A percentile compares a stretch with the other conserved stretches of the same genome.
These are phyloP conservation scores for Charanyca ferruginea DNA, from an alignment of 2,888 invertebrate genomes.

Conservation along the genomic window DNA sequence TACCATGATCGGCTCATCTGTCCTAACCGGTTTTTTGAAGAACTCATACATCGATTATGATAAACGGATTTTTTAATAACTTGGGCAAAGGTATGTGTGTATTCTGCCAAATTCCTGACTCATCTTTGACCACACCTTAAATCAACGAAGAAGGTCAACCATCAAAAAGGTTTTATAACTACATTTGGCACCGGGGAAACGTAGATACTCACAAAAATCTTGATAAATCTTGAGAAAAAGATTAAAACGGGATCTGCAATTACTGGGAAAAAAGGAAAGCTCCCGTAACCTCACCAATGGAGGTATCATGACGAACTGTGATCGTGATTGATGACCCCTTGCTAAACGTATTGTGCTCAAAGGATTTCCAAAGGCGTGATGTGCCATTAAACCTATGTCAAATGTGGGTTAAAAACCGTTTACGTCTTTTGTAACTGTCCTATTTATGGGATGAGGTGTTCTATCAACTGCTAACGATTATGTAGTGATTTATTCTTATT, in stretches of 20 bases:
- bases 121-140: conserved; percentile 31
- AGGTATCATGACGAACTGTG: conserved; percentile 47
- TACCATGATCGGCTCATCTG: conserved; percentile 13
- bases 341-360: conserved; percentile 56
- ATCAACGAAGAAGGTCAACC: conserved; percentile 12
- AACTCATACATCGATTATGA: not conserved
- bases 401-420: conserved; percentile 52
- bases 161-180: conserved; percentile 13
- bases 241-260: too few relatives aligned
- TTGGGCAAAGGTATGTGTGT: not conserved
- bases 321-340: conserved; percentile 56
- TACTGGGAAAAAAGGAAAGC: conserved; percentile 10
- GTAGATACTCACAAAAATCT: not conserved
- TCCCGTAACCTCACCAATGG: conserved; percentile 21
- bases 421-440: conserved; percentile 40
- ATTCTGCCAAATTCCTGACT: conserved; percentile 26
- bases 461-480: conserved; percentile 17
- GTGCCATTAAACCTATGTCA: conserved; percentile 53
- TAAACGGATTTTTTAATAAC: conserved; percentile 9
- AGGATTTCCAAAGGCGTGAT: conserved; percentile 45
- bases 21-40: conserved; percentile 12
- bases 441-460: conserved; percentile 32
- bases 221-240: not conserved
- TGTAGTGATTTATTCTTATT: conserved; percentile 34
- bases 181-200: not conserved